Evolutionary conservation across 2,113 vertebrate genomes (phyloP), one percentile per base, ranked within the genome.

Genomic region (Condylura cristata): DNA sequence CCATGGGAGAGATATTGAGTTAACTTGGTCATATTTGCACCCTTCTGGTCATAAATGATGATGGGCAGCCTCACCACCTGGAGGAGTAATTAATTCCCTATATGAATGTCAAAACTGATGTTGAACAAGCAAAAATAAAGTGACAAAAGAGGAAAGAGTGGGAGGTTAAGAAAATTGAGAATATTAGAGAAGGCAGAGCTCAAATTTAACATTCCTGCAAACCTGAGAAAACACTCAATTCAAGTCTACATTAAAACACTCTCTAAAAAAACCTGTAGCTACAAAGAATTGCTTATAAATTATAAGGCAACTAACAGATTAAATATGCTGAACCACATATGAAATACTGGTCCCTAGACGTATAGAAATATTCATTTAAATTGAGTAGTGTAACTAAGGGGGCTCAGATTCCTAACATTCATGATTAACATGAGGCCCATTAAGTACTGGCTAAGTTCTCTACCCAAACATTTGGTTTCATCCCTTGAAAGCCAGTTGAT

Each of bases 381-480:
- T 22, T 60, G 60, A 37, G 22, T 92, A 65, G 17, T 26, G 32
- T 80, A 86, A 53, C 30, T 60, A 81, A 93, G 60, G 86, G 34
- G 32, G 24, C 71, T 86, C 60, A 70, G 48, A 95, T 86, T 58
- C 75, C 58, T 53, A 92, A 88, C 83, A 91, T 66, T 74, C n/a
- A 37, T 56, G 22, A 46, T 58, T 48, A 74, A 71, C 24, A 61
- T 65, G 32, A 89, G 37, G 20, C 34, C 30, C 71, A 63, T 28
- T 46, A 53, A 56, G 30, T n/a, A 24, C 46, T 82, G 46, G 46
- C 58, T 83, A 56, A 65, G 34, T 34, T 44, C 61, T 10, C 63
- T 58, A n/a, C 28, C 10, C 30, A 46, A 46, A 76, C 58, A 18
- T 84, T 84, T 70, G 41, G 18, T 70, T 84, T 92, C 26, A 48